Evolutionary conservation across 2,888 invertebrate species (phyloP).

Genomic region (Lacanobia wlatinum): DNA sequence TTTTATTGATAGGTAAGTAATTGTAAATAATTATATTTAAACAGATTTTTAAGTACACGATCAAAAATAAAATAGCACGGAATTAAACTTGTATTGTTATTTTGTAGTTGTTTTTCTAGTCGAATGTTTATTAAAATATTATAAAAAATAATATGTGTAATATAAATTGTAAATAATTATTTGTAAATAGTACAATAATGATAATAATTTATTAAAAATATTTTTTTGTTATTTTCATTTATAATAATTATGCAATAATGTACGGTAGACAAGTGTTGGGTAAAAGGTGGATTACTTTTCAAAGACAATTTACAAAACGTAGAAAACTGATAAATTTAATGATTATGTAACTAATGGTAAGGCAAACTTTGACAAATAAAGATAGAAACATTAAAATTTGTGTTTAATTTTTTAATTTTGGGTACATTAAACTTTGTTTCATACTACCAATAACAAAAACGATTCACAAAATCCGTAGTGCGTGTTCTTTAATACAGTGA

Average conservation of each 20-base stretch:
- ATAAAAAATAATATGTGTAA: conserved; percentile 43
- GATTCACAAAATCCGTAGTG: neutral
- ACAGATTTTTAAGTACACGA: conserved; percentile 57
- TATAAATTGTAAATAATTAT: conserved; percentile 66
- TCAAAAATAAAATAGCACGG: conserved; percentile 72
- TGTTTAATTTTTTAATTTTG: conserved; percentile 63
- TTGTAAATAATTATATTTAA: conserved; percentile 58
- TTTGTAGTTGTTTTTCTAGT: conserved; percentile 74
- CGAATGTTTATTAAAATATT: conserved; percentile 65
- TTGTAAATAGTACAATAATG: conserved; percentile 64
- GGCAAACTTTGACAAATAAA: conserved; percentile 90
- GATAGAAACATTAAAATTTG: conserved; percentile 77
- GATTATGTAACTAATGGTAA: conserved; percentile 72
- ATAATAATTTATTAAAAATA: conserved; percentile 28
- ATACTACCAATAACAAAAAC: neutral
- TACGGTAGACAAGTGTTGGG: conserved; percentile 51
- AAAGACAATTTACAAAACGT: conserved; percentile 58
- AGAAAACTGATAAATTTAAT: conserved; percentile 70
- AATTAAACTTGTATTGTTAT: conserved; percentile 66
- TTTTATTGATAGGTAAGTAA: conserved; percentile 43
- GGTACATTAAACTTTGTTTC: too few species aligned
- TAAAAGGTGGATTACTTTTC: conserved; percentile 62
- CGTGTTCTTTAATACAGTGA: neutral
- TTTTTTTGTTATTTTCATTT: conserved; percentile 46
- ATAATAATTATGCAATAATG: conserved; percentile 48